Evolutionary conservation across 2,797 vertebrate genomes (phyloP), one percentile per base, ranked within the genome.

Genomic region (Darevskia mixta): DNA sequence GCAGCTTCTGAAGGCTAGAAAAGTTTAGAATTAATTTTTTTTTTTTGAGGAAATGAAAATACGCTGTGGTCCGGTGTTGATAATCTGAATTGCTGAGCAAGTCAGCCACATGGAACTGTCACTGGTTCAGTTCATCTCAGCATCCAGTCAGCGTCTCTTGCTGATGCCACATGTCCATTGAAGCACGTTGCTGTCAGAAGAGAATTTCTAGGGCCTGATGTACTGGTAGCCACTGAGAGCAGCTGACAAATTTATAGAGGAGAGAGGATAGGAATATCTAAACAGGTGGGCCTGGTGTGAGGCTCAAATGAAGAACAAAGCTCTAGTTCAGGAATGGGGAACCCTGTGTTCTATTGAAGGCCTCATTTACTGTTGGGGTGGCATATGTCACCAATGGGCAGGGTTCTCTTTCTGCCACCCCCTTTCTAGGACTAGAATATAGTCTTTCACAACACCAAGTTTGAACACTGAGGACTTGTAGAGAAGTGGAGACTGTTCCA

Each of bases 1-100:
- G 97, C 82, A 97, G 94, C 87, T 95, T 96, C 93, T 97, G 97
- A 91, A 98, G 96, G 38, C 98, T 97, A 67, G 82, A 35, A 18
- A 86, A 76, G 27, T 49, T 43, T 35, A 92, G 82, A 23, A 89
- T 2, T 69, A 71, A 79, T 92, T 32, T 58, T 15, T 15, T 2
- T 8, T 18, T 38, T 75, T 67, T 81, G 8, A 90, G 11, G 3
- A 32, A 17, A 23, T 78, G 0, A 27, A 85, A 64, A 67, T 13
- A 82, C 3, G 18, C 5, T 20, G 69, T 49, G 13, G 13, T 20
- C 43, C 11, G 5, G 43, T 55, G 55, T 8, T 41, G 25, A 27
- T 67, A 3, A 49, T 10, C 38, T 11, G 49, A 55, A n/a, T 1
- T 11, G 25, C 17, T n/a, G 35, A 35, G n/a, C 7, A 5, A 73